Conservation (phyloP, 2,797 vertebrate genomes). For the Anguilla pacifica region DNA sequence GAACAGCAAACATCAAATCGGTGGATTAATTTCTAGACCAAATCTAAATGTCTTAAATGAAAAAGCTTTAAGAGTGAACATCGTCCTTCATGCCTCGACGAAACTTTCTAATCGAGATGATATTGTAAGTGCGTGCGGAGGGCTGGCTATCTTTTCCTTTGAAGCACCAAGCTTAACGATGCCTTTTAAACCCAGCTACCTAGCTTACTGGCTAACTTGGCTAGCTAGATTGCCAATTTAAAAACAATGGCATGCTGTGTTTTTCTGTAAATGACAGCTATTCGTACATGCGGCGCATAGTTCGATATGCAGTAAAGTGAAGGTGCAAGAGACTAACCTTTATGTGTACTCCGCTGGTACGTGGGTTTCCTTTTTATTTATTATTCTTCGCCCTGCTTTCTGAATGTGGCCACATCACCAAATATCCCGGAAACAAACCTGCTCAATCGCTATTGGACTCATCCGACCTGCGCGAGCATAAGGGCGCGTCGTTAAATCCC, state of each 20-base stretch:
- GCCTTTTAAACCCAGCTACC: slow-evolving; percentile 42
- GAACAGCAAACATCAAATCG: slow-evolving; percentile 59
- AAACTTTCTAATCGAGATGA: neutral
- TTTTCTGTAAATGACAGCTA: slow-evolving; percentile 40
- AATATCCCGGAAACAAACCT: slow-evolving; percentile 76
- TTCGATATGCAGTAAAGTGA: neutral
- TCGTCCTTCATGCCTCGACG: slow-evolving; percentile 19
- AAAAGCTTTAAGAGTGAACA: slow-evolving; percentile 3
- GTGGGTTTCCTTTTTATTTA: slow-evolving; percentile 55
- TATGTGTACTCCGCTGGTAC: slow-evolving; percentile 50
- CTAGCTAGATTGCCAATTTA: slow-evolving; percentile 3
- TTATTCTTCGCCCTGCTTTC: slow-evolving; percentile 67
- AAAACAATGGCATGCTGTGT: slow-evolving; percentile 15
- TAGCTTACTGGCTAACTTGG: slow-evolving; percentile 1
- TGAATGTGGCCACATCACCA: slow-evolving; percentile 78
- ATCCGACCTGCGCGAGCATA: slow-evolving; percentile 27
- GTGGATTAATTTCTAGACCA: slow-evolving; percentile 29
- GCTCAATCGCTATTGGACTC: slow-evolving; percentile 67
- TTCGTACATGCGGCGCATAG: neutral
- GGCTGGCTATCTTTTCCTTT: too few species aligned
- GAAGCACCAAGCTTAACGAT: neutral
- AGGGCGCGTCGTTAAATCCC: slow-evolving; percentile 59
- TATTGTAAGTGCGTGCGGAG: neutral
- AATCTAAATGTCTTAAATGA: neutral
- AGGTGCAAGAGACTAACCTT: slow-evolving; percentile 62